Percentiles rank a stretch among this genome's conserved stretches.
Conservation (phyloP, 2,888 invertebrate genomes). For the Oeneis ivallda region DNA sequence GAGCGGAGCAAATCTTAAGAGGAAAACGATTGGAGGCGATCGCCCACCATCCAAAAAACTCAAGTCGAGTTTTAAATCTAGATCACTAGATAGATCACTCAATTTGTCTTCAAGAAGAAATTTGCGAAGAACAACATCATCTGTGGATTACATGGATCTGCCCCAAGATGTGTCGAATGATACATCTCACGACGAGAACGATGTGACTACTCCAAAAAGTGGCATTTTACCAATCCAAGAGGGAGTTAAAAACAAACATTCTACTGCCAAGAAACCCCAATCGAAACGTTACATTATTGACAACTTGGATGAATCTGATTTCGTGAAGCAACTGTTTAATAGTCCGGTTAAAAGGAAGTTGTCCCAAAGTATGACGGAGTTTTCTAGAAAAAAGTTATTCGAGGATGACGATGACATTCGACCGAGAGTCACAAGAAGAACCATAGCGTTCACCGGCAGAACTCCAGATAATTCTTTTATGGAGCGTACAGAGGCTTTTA, state of each 20-base stretch:
- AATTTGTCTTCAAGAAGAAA: slow-evolving; percentile 35
- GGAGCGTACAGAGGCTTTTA: slow-evolving; percentile 48
- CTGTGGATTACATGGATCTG: slow-evolving; percentile 37
- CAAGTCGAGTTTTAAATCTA: slow-evolving; percentile 46
- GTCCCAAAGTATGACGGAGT: slow-evolving; percentile 76
- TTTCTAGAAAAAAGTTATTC: slow-evolving; percentile 55
- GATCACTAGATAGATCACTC: slow-evolving; percentile 45
- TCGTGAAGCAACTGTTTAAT: slow-evolving; percentile 71
- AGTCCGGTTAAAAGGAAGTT: slow-evolving; percentile 75
- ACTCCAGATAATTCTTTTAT: slow-evolving; percentile 49
- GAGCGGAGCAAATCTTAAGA: slow-evolving; percentile 21
- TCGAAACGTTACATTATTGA: slow-evolving; percentile 75
- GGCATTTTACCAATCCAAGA: slow-evolving; percentile 60
- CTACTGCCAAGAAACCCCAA: slow-evolving; percentile 74
- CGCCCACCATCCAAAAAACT: slow-evolving; percentile 9
- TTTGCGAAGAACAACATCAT: slow-evolving; percentile 41
- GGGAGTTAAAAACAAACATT: slow-evolving; percentile 70
- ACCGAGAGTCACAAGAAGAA: slow-evolving; percentile 48
- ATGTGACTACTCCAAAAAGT: slow-evolving; percentile 66
- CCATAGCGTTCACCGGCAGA: slow-evolving; percentile 45
- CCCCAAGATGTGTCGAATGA: slow-evolving; percentile 41
- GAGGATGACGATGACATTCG: slow-evolving; percentile 50
- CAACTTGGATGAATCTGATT: slow-evolving; percentile 65
- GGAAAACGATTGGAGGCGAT: slow-evolving; percentile 49
- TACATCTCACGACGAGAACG: slow-evolving; percentile 46